These are phyloP conservation scores for Brienomyrus longianalis DNA, from an alignment of 2,113 vertebrate species.

Conservation along the genomic window DNA sequence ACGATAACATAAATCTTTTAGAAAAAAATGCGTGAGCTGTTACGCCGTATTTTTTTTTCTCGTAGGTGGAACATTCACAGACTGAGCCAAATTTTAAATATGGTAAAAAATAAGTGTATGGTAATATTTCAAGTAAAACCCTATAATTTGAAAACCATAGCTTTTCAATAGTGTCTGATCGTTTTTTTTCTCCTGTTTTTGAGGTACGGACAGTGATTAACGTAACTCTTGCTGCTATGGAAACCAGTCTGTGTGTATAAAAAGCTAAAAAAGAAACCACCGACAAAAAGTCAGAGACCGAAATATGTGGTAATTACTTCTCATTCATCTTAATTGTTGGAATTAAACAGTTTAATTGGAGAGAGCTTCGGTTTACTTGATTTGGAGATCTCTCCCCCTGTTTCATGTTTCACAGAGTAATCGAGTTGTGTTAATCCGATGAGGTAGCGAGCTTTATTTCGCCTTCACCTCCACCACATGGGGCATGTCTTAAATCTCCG, in stretches of 20 bases:
- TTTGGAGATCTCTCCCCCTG: conserved; percentile 26
- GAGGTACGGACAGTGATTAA: conserved; percentile 49
- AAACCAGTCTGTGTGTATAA: conserved; percentile 43
- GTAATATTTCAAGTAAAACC: conserved; percentile 47
- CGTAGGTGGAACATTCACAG: conserved; percentile 31
- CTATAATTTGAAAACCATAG: conserved; percentile 49
- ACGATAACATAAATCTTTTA: not conserved
- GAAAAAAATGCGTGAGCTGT: not conserved
- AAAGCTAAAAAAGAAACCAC: conserved; percentile 19
- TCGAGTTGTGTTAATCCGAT: not conserved
- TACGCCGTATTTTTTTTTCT: not conserved
- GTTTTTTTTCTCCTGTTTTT: conserved; percentile 25
- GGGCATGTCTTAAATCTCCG: not conserved
- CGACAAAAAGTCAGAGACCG: conserved; percentile 14
- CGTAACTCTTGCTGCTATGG: conserved; percentile 56
- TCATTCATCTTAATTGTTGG: conserved; percentile 43
- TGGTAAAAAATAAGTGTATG: conserved; percentile 41
- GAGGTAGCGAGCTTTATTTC: not conserved
- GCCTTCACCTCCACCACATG: not conserved
- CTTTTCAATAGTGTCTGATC: not conserved
- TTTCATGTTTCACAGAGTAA: not conserved
- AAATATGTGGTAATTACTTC: conserved; percentile 48
- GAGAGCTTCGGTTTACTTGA: conserved; percentile 39
- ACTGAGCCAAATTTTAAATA: conserved; percentile 38
- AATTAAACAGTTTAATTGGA: conserved; percentile 21